A percentile compares a stretch with the other conserved stretches of the same genome.
Evolutionary conservation across 2,797 vertebrate genomes (phyloP).

Genomic region (Ceryle rudis): DNA sequence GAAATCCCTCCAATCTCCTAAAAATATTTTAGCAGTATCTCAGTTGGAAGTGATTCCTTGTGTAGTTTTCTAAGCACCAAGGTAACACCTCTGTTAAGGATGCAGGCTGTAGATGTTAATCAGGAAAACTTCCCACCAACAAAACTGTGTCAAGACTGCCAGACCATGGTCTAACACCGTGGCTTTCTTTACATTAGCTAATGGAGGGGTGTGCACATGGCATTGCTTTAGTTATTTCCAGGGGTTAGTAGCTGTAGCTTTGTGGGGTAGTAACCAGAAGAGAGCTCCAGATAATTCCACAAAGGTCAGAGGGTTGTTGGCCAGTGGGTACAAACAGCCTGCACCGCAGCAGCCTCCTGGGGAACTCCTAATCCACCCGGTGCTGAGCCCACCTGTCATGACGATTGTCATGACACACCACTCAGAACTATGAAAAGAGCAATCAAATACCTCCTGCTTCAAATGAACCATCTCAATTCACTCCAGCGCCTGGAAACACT

Average conservation of each 20-base stretch:
- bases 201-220: fast-evolving
- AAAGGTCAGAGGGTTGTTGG: neutral
- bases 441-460: conserved; percentile 42
- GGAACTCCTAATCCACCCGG: neutral
- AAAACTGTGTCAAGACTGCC: neutral
- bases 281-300: neutral
- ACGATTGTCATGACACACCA: neutral
- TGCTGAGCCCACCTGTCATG: conserved; percentile 19
- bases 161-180: too few species aligned
- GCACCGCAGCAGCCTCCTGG: neutral
- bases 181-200: neutral
- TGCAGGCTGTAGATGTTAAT: fast-evolving
- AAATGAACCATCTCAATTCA: conserved; percentile 49
- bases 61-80: neutral
- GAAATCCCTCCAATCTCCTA: neutral
- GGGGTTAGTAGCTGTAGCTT: neutral
- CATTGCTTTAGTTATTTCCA: neutral
- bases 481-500: conserved; percentile 27
- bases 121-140: fast-evolving
- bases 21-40: neutral
- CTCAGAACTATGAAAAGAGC: conserved; percentile 38
- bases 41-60: neutral
- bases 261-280: neutral
- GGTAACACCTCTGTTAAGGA: neutral
- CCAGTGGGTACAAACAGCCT: neutral